Percentiles rank a stretch among this genome's conserved stretches.
phyloP scores from a whole-genome alignment of 30 jellyfish, hydroid and myxozoan species.

The Clytia hemisphaerica region DNA sequence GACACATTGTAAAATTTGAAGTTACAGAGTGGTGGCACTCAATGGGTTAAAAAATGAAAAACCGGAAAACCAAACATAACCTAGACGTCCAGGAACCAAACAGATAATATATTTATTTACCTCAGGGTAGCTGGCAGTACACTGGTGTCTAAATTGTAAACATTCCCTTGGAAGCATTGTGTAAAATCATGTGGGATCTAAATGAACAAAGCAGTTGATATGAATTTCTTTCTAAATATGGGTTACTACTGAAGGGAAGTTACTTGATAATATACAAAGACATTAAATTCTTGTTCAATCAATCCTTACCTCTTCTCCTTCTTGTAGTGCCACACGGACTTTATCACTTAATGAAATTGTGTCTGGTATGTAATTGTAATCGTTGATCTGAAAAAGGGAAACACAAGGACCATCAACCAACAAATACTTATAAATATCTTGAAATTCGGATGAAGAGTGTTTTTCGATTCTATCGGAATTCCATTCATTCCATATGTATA shows the following conservation, averaged over 20 bases:
- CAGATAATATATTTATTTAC: too few relatives aligned
- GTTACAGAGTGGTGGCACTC: too few relatives aligned
- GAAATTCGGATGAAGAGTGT: too few relatives aligned
- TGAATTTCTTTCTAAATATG: background rate
- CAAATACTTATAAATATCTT: too few relatives aligned
- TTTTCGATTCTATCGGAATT: too few relatives aligned
- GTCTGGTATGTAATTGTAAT: conserved; percentile 76
- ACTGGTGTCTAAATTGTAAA: conserved; percentile 61
- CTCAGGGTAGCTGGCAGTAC: conserved; percentile 75
- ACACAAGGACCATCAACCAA: too few relatives aligned
- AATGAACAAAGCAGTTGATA: background rate
- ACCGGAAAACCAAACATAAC: too few relatives aligned
- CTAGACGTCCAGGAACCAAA: too few relatives aligned
- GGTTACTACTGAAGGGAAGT: background rate
- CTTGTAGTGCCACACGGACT: conserved; percentile 75
- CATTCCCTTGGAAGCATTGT: conserved; percentile 55
- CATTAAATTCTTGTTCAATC: background rate
- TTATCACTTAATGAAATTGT: conserved; percentile 73
- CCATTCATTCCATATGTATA: too few relatives aligned
- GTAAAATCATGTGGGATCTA: conserved; percentile 85
- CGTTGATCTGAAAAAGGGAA: conserved; percentile 59
- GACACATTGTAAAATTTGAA: too few relatives aligned
- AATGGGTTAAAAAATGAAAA: too few relatives aligned
- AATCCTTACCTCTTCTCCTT: conserved; percentile 84
- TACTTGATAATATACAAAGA: background rate